A percentile compares a stretch with the other conserved stretches of the same genome.
phyloP scores from a whole-genome alignment of 2,888 invertebrate species.

The Clistopyga incitator region DNA sequence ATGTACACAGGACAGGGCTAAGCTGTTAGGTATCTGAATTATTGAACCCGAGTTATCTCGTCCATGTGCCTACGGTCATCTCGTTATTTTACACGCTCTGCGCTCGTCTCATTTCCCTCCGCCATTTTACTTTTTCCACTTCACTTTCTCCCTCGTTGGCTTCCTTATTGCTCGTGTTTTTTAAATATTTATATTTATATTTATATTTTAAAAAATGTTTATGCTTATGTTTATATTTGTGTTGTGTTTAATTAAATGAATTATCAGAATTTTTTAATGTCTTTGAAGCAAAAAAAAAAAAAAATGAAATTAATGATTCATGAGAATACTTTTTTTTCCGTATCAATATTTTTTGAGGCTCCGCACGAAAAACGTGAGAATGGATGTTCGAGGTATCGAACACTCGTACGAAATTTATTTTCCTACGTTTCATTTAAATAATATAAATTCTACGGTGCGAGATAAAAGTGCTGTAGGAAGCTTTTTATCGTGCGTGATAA shows the following conservation, averaged over 20 bases:
- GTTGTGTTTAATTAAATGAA: too few species aligned
- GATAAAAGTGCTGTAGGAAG: conserved; percentile 28
- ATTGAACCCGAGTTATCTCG: conserved; percentile 83
- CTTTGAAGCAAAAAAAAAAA: too few species aligned
- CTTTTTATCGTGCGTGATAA: conserved; percentile 49
- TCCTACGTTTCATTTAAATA: not conserved
- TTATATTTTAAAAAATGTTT: not conserved
- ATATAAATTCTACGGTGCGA: not conserved
- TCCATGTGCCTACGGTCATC: conserved; percentile 82
- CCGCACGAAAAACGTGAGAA: too few species aligned
- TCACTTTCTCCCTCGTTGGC: not conserved
- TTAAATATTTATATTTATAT: not conserved
- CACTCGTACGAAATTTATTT: too few species aligned
- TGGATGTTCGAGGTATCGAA: too few species aligned
- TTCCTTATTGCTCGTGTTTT: not conserved
- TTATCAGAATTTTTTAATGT: too few species aligned
- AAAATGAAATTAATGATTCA: too few species aligned
- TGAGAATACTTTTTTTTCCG: too few species aligned
- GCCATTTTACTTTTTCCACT: not conserved
- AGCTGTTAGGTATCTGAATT: conserved; percentile 84
- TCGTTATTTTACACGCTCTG: conserved; percentile 81
- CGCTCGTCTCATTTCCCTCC: conserved; percentile 10
- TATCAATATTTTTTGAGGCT: too few species aligned
- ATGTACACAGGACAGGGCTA: conserved; percentile 84
- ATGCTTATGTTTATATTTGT: too few species aligned